Evolutionary conservation across 2,888 invertebrate species (phyloP), one percentile per base, ranked within the genome.

Genomic region (Volucella bombylans): DNA sequence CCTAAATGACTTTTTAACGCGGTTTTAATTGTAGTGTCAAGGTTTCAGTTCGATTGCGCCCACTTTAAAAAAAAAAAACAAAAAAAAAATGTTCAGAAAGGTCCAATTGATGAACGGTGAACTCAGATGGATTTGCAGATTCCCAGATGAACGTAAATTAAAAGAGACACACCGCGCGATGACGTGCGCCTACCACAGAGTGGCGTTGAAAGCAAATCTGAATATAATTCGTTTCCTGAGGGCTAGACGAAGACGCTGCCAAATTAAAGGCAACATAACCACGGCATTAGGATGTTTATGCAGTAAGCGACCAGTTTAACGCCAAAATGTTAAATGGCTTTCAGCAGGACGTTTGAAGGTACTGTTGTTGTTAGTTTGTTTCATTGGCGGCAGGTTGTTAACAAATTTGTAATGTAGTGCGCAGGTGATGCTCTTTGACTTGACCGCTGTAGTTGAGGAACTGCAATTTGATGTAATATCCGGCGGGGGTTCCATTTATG

Each of bases 1-100:
- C 77, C 62, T 82, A 86, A 86, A 86, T 86, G 82, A 64, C 54
- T 57, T 86, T 86, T 86, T 86, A 86, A 86, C 86, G 86, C 65
- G 54, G 52, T 82, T 86, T 86, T 86, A 86, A 86, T 86, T 86
- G 86, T 55, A 78, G 86, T 55, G 59, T 82, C 69, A 65, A 68
- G 12, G 54, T 73, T 86, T 82, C 82, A 65, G 52, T 59, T 47
- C 78, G 73, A 77, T 78, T 72, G 72, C 76, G 31, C 31, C 6
- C 31, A 31, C 31, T 31, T 31, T 6, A 4, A 31, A 6, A 31
- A 31, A 31, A 31, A 31, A 4, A 31, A 31, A 31, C 4, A 31
- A 31, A 4, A 31, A 23, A 55, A 47, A 23, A 23, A 23, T 3
- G 39, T 54, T 61, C 80, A 62, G 61, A 50, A 50, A 71, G 9